Base-by-base conservation (phyloP, 2,113 vertebrate species). In the Elephantulus edwardii region DNA sequence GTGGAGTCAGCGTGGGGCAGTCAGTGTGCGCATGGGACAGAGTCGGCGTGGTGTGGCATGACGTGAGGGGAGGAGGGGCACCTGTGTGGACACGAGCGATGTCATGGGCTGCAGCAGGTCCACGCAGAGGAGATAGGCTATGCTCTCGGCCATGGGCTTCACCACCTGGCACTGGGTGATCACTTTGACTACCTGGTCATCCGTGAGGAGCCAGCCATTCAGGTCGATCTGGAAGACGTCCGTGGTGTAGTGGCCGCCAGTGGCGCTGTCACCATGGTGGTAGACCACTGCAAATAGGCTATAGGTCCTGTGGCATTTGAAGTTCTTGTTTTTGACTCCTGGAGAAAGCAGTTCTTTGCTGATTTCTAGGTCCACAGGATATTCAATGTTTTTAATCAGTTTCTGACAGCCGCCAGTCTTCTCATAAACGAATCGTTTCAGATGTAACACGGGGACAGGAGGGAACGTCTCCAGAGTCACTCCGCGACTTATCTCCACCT, bases 201-300 rank as follows among this genome's bases (percentile, higher is more conserved):
- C 99, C 33, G 99, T 99, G 97, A 99, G 99, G 97, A 99, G 97
- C 99, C 99, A 99, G 97, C 99, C 99, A 2, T 99, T 99, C 3
- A 99, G 98, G 44, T 99, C 99, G 12, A 99, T 99, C 97, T 99
- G 99, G 99, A 99, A 99, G 98, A 99, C 99, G 88, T 99, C 99
- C 30, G 99, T 99, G 93, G 99, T 99, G 98, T 99, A 99, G 91
- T 99, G 99, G 88, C 99, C 99, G 30, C 99, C 99, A 8, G 99
- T 99, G 0, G 99, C 99, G 6, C 99, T 99, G 98, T 98, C 99
- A 95, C 99, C 99, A 26, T 99, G 99, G 97, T 99, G 99, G 97
- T 99, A 99, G 95, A 99, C 99, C 95, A 99, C 99, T 99, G 97
- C 99, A 98, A 99, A 99, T 93, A 99, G 98, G 98, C 99, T 97